These are phyloP conservation scores for Oceanodroma tethys DNA, from an alignment of 2,113 vertebrate genomes.

Conservation along the genomic window DNA sequence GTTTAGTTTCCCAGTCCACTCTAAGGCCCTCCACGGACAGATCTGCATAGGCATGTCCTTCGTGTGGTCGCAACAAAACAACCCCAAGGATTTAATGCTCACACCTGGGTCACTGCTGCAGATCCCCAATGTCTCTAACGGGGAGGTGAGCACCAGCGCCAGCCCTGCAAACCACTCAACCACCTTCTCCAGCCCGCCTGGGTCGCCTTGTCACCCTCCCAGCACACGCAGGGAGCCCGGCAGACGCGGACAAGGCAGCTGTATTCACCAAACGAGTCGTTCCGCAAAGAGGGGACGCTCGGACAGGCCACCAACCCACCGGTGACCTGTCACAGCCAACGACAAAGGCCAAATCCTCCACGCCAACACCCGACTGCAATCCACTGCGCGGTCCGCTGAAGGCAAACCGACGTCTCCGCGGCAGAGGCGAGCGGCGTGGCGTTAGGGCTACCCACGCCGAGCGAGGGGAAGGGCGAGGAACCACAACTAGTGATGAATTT, in stretches of 20 bases:
- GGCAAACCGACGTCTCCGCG: rapidly evolving
- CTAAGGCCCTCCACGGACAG: neutral
- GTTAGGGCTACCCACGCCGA: rapidly evolving
- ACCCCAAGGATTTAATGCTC: too few species aligned
- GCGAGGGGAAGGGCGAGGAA: rapidly evolving
- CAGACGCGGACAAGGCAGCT: rapidly evolving
- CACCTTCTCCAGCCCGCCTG: neutral
- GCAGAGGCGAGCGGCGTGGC: rapidly evolving
- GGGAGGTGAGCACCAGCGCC: neutral
- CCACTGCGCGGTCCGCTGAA: rapidly evolving
- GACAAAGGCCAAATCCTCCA: neutral
- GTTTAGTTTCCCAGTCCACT: neutral
- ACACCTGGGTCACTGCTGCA: too few species aligned
- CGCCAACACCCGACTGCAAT: rapidly evolving
- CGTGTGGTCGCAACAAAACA: rapidly evolving
- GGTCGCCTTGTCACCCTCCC: rapidly evolving
- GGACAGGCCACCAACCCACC: too few species aligned
- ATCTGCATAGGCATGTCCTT: neutral
- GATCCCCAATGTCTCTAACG: rapidly evolving
- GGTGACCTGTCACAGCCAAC: neutral
- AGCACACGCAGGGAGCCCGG: too few species aligned
- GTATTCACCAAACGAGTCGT: rapidly evolving
- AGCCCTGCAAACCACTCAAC: rapidly evolving
- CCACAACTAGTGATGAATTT: rapidly evolving
- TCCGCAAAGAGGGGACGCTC: rapidly evolving